Evolutionary conservation across 53 echinoderm and acorn worm genomes (phyloP).

Genomic region (Patiria pectinifera): DNA sequence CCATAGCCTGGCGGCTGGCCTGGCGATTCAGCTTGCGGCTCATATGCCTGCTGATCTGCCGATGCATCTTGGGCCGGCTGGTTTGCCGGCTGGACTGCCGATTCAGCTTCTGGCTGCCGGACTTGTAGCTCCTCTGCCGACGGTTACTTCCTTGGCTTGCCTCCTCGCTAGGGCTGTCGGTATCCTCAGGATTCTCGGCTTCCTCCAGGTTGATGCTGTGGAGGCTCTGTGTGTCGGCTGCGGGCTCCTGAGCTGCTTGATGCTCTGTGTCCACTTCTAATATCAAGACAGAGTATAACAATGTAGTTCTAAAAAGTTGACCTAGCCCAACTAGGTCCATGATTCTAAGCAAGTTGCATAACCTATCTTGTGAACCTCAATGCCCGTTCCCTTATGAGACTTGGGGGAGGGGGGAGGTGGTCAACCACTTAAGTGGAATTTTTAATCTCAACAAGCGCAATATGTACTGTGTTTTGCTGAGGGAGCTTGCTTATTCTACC

Average conservation of each 20-base stretch:
- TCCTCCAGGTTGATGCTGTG: conserved; percentile 70
- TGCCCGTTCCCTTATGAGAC: too few relatives aligned
- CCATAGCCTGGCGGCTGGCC: conserved; percentile 18
- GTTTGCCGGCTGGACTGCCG: conserved; percentile 10
- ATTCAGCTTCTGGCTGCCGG: background rate
- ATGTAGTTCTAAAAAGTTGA: background rate
- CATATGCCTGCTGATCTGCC: conserved; percentile 15
- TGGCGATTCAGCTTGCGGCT: background rate
- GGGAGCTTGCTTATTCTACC: too few relatives aligned
- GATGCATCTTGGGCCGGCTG: conserved; percentile 13
- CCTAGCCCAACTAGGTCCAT: too few relatives aligned
- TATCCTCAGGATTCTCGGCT: background rate
- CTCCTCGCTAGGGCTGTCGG: background rate
- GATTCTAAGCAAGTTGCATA: too few relatives aligned
- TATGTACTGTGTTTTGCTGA: too few relatives aligned
- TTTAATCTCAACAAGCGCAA: too few relatives aligned
- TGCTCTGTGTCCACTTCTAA: background rate
- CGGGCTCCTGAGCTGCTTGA: background rate
- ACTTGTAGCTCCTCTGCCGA: background rate
- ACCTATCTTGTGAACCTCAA: too few relatives aligned
- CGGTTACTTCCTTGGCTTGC: background rate
- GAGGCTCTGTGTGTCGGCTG: conserved; percentile 43
- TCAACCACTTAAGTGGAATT: too few relatives aligned
- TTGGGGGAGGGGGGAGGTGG: too few relatives aligned
- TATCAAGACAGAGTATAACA: background rate